Base-by-base conservation (phyloP, 2,113 vertebrate species). In the Nannospalax galili region DNA sequence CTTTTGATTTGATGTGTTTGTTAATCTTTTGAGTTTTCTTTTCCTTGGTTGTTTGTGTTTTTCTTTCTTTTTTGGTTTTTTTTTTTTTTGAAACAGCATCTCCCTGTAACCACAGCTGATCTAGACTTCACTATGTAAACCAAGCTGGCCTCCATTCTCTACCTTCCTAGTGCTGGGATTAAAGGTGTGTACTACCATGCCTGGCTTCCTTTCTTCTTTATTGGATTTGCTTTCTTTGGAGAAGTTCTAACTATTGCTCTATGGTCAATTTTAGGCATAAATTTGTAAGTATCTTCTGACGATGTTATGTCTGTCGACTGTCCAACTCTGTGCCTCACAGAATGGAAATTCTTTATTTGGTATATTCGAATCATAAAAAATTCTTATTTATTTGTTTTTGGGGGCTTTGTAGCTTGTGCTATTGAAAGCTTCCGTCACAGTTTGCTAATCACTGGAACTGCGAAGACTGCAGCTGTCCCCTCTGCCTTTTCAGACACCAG, bases 151-250 rank as follows among this genome's bases (percentile, higher is more conserved):
- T 52, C 48, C 11, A 52, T 52, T 52, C 48, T 52, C 48, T 52
- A 11, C 48, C 48, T 52, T 11, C 48, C 11, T 6, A 11, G 48
- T 52, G 6, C 48, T 52, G 48, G n/a, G 48, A 52, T 52, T 52
- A 52, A 52, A 52, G 48, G 22, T 62, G 60, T 62, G n/a, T n/a
- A n/a, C 48, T 11, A 52, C 48, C 48, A 52, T 52, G 11, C 48
- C 48, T 11, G n/a, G 48, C 60, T 82, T 84, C 28, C 7, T 84
- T 40, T 56, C 69, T 40, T 73, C 73, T 64, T 26, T 48, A 42
- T 73, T 87, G 69, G 48, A 37, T 73, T 73, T 86, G 35, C 64
- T 58, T 93, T n/a, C 58, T 69, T 87, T 92, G 70, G 82, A 78
- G 56, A 48, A 86, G 37, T 79, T 84, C 72, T 82, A 85, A 42